These are phyloP conservation scores for Furnarius figulus DNA, from an alignment of 2,113 vertebrate genomes.

Conservation along the genomic window DNA sequence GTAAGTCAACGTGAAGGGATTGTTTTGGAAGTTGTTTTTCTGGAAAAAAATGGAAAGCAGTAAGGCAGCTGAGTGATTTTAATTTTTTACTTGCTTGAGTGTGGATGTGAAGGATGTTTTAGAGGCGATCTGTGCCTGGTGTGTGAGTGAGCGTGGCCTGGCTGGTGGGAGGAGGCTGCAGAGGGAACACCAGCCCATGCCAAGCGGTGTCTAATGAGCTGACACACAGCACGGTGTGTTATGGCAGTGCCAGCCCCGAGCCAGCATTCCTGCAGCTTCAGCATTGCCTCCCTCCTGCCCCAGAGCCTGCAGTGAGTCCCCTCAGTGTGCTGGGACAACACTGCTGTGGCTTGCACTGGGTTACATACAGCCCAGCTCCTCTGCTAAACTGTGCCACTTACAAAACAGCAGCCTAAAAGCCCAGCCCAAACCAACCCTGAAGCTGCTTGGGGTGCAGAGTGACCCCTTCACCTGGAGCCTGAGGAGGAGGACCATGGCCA, in stretches of 20 bases:
- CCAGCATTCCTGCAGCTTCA: neutral
- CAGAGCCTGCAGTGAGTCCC: neutral
- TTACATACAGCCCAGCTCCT: neutral
- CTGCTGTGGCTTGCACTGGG: accelerated
- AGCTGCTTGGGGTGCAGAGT: neutral
- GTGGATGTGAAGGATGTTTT: neutral
- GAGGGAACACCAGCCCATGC: neutral
- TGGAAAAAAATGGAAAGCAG: accelerated
- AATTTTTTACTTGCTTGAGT: accelerated
- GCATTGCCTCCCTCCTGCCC: neutral
- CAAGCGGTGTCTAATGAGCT: neutral
- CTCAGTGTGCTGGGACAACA: neutral
- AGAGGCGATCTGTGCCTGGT: accelerated
- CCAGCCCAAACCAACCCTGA: neutral
- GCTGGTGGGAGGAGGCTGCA: neutral
- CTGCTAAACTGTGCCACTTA: neutral
- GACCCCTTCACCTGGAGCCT: accelerated
- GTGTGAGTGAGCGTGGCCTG: neutral
- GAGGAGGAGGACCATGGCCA: neutral
- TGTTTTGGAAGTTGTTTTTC: neutral
- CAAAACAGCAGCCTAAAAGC: accelerated
- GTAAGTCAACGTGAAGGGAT: neutral
- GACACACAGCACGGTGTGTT: neutral
- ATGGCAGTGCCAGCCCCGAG: neutral
- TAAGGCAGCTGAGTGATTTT: neutral